Conservation (phyloP, 2,113 vertebrate species). For the Uropsilus gracilis region DNA sequence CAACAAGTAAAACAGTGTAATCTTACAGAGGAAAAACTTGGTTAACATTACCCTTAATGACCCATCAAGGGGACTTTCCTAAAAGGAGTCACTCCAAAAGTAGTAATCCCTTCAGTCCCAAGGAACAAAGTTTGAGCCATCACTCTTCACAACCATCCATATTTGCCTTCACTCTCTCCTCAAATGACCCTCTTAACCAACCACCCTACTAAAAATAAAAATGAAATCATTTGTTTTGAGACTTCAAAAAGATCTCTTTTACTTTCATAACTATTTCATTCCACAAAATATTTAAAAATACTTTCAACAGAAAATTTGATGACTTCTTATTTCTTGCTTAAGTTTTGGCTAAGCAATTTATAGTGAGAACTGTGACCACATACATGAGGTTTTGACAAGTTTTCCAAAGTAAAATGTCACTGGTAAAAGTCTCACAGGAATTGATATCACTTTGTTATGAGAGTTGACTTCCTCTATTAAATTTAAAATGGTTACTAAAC, state of each 20-base stretch:
- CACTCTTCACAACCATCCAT: neutral
- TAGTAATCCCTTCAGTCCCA: neutral
- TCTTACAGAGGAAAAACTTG: neutral
- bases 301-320: conserved; percentile 22
- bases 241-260: neutral
- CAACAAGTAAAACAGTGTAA: neutral
- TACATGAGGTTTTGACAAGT: neutral
- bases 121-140: conserved; percentile 23
- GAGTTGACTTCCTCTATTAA: neutral
- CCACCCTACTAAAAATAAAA: neutral
- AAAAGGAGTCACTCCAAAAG: neutral
- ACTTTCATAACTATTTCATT: neutral
- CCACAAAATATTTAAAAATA: conserved; percentile 10
- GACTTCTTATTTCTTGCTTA: conserved; percentile 19
- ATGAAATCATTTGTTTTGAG: neutral
- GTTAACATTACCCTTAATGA: neutral
- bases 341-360: neutral
- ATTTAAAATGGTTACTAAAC: neutral
- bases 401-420: neutral
- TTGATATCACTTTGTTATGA: neutral
- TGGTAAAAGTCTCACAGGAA: neutral
- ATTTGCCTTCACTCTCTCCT: neutral
- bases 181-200: neutral
- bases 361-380: neutral
- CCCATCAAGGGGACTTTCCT: neutral